Percentiles rank a stretch among this genome's conserved stretches.
Conservation (phyloP, 2,888 invertebrate genomes). For the Malthinus flaveolus region DNA sequence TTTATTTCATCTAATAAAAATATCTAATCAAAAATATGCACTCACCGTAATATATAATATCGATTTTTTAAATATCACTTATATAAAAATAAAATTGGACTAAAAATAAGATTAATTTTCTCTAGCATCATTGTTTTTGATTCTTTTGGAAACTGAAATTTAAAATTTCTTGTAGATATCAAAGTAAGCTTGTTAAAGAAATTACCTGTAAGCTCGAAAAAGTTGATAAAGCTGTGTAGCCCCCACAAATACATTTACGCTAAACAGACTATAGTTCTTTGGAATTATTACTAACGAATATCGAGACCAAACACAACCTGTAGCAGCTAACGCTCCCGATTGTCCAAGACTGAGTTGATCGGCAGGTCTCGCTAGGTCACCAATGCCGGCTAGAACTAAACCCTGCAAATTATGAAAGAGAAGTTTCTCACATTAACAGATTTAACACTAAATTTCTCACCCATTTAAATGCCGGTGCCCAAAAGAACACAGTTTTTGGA, state of each 20-base stretch:
- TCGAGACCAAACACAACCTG: slow-evolving; percentile 93
- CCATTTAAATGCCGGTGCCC: slow-evolving; percentile 99
- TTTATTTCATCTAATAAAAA: too few species aligned
- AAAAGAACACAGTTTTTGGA: slow-evolving; percentile 98
- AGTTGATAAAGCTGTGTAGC: slow-evolving; percentile 84
- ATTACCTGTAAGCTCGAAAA: slow-evolving; percentile 65
- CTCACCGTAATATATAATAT: too few species aligned
- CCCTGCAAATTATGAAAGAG: slow-evolving; percentile 56
- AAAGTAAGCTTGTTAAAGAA: not conserved
- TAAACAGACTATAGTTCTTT: slow-evolving; percentile 92
- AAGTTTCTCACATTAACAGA: slow-evolving; percentile 63
- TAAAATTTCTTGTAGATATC: not conserved
- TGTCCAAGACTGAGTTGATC: slow-evolving; percentile 84
- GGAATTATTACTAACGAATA: slow-evolving; percentile 96
- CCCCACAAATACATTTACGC: slow-evolving; percentile 97
- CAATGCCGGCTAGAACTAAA: slow-evolving; percentile 85
- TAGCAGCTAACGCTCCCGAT: slow-evolving; percentile 80
- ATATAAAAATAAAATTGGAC: too few species aligned
- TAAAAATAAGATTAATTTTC: too few species aligned
- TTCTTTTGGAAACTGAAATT: not conserved
- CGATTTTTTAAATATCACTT: not conserved
- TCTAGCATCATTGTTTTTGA: not conserved
- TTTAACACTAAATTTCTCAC: slow-evolving; percentile 62
- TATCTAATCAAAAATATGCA: too few species aligned
- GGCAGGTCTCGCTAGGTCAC: slow-evolving; percentile 87